Evolutionary conservation across 2,113 vertebrate species (phyloP), one percentile per base, ranked within the genome.

Genomic region (Aptenodytes forsteri): DNA sequence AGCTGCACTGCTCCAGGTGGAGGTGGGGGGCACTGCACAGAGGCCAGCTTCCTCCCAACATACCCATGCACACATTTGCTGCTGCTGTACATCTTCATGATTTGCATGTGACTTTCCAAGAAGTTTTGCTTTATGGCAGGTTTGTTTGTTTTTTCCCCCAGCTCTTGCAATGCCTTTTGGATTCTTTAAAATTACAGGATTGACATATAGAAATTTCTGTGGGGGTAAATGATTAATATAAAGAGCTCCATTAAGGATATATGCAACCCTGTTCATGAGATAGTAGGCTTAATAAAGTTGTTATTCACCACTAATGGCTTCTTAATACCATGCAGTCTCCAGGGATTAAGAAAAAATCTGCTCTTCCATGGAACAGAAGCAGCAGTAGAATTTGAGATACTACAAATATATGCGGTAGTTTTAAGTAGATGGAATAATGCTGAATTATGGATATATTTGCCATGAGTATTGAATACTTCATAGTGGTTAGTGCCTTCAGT

Each of bases 311-410:
- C 12, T 70, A 75, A 87, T 34, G 17, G 27, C n/a, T 89, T 92
- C 82, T 73, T 95, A 90, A 78, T 61, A 64, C 34, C 27, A 42
- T 23, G 52, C 6, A 20, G 44, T 76, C 61, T 88, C 29, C 46
- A 62, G 22, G 46, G 54, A 94, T 93, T 88, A 91, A 92, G 38
- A 70, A 30, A 87, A 93, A 93, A 90, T 79, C 54, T 89, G 26
- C 29, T 85, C 23, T 91, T 52, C 19, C 26, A 6, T 47, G 40
- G 46, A 94, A 83, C 17, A 76, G 61, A 90, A 16, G 44, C 47
- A 84, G 58, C 36, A 91, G n/a, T n/a, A 62, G 50, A 93, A 95
- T 93, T 83, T 58, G 38, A 91, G 55, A 36, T 55, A 70, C 18
- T 61, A 64, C n/a, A 80, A 90, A 85, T 73, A 70, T 13, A 85